A percentile compares a stretch with the other conserved stretches of the same genome.
Conservation (phyloP, 2,888 invertebrate genomes). For the Agrilus biguttatus region DNA sequence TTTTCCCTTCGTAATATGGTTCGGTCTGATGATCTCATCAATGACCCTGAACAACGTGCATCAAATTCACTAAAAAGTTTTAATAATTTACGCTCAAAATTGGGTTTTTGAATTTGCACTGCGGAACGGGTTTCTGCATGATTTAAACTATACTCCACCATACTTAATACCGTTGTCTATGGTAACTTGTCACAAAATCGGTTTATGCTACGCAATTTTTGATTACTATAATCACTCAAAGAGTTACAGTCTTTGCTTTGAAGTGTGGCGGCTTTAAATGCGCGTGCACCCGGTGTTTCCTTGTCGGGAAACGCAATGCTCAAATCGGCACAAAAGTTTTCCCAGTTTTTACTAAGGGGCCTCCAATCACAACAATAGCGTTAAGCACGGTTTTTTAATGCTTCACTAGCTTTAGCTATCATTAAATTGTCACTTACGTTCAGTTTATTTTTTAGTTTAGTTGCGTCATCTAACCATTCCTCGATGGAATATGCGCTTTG, state of each 20-base stretch:
- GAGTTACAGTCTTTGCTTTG: conserved; percentile 6
- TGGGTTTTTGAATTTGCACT: background rate
- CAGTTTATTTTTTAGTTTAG: too few species aligned
- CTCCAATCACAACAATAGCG: background rate
- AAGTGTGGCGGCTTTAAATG: conserved; percentile 10
- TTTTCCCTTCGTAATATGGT: too few species aligned
- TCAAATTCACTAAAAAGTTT: conserved; percentile 2
- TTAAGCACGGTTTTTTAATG: conserved; percentile 9
- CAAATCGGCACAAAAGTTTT: conserved; percentile 10
- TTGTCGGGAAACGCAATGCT: conserved; percentile 1
- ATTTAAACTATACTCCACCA: conserved; percentile 4
- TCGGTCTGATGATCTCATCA: too few species aligned
- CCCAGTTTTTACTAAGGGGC: conserved; percentile 10
- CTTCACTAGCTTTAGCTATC: too few species aligned
- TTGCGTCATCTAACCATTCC: too few species aligned
- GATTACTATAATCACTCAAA: conserved; percentile 5
- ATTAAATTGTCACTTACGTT: too few species aligned
- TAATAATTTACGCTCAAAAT: conserved; percentile 1
- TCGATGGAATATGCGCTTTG: too few species aligned
- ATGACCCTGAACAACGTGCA: background rate
- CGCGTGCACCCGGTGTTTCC: conserved; percentile 12
- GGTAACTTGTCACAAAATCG: conserved; percentile 3
- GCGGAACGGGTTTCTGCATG: background rate
- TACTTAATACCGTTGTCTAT: conserved; percentile 5
- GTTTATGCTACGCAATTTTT: conserved; percentile 4